Base-by-base conservation (phyloP, 1,140 invertebrate genomes). In the Neodiprion pinetum region DNA sequence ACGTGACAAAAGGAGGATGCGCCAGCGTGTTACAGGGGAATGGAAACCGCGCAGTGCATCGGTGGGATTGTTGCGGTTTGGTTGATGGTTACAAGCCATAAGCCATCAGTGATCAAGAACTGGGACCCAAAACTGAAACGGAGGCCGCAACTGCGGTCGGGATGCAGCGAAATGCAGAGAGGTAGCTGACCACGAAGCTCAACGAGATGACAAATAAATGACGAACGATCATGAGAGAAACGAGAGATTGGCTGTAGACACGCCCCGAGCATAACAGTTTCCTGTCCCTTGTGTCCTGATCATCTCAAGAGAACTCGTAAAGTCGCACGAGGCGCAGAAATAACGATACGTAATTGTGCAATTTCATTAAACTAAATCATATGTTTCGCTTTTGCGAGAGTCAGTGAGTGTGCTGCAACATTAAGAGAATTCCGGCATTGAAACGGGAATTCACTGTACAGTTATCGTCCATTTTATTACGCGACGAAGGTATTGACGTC, bases 141-240 rank as follows among this genome's bases (percentile, higher is more conserved):
- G 53, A 9, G n/a, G 53, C 9, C 28, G 1, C 2, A 40, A 40
- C 28, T 40, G 53, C 53, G 11, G n/a, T 61, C 53, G 28, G 28
- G 3, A 61, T 7, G 3, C 11, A 61, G 53, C 53, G 53, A 61
- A 61, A 61, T 61, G n/a, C 4, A 17, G n/a, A 12, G 11, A 61
- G 53, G 53, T 14, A 61, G 53, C 53, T 61, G 53, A 17, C 11
- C 11, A 61, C 53, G 53, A 61, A 61, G 53, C 11, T 61, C 11
- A 61, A 61, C n/a, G 53, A 17, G n/a, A 61, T 61, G 53, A 61
- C 53, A 61, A 61, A 61, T 12, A 61, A 61, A 61, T 61, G 53
- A 61, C 53, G 11, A 61, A 17, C 4, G 53, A 61, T 61, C 53
- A 5, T 5, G 9, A 61, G n/a, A 17, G 53, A 61, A 17, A 61